These are phyloP conservation scores for Chitala chitala DNA, from an alignment of 2,113 vertebrate species.

Conservation along the genomic window DNA sequence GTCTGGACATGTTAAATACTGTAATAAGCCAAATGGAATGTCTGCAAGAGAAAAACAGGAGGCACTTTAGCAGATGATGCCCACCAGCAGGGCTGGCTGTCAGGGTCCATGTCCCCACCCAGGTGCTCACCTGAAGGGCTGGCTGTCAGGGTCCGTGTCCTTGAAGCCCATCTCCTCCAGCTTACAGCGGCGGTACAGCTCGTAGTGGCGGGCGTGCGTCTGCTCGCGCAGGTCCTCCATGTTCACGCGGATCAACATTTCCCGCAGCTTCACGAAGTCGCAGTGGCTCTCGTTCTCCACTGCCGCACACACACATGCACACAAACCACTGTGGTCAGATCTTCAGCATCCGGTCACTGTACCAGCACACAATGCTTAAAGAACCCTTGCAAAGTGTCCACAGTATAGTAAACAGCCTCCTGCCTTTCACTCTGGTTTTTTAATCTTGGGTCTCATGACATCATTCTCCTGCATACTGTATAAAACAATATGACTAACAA, in stretches of 20 bases:
- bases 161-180: constrained; percentile 98
- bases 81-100: background rate
- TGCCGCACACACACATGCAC: constrained; percentile 35
- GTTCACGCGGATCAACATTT: constrained; percentile 95
- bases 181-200: constrained; percentile 92
- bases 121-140: constrained; percentile 83
- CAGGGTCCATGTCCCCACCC: too few species aligned
- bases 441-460: too few species aligned
- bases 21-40: too few species aligned
- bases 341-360: background rate
- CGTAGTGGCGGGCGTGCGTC: constrained; percentile 91
- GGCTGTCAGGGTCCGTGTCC: constrained; percentile 89
- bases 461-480: too few species aligned
- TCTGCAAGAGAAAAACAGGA: too few species aligned
- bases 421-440: too few species aligned
- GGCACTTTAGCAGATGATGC: too few species aligned
- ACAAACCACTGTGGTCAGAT: background rate
- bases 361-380: too few species aligned
- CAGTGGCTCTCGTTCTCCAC: constrained; percentile 97
- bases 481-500: too few species aligned
- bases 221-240: constrained; percentile 98
- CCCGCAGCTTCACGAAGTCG: constrained; percentile 91
- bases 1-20: too few species aligned
- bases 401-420: too few species aligned
- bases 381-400: too few species aligned